A percentile compares a stretch with the other conserved stretches of the same genome.
Conservation (phyloP, 2,797 vertebrate genomes). For the Eutrigla gurnardus region DNA sequence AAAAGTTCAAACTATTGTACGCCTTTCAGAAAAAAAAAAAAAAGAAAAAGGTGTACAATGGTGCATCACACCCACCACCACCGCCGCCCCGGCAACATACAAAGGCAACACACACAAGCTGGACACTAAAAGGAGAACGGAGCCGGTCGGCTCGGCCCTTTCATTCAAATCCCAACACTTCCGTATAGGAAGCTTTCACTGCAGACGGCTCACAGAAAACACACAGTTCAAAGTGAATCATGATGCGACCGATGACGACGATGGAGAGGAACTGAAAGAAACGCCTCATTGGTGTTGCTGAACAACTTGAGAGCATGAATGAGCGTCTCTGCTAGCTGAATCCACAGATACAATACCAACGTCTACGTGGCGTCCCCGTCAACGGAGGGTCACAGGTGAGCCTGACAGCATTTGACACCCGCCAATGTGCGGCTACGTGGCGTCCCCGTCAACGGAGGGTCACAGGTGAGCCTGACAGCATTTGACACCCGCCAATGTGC, state of each 20-base stretch:
- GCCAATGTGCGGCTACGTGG: slow-evolving; percentile 30
- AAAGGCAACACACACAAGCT: slow-evolving; percentile 55
- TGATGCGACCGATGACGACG: slow-evolving; percentile 21
- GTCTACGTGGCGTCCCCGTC: slow-evolving; percentile 1
- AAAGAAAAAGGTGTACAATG: slow-evolving; percentile 63
- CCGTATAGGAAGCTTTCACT: slow-evolving; percentile 25
- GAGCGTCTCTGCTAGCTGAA: not conserved
- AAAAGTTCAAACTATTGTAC: slow-evolving; percentile 66
- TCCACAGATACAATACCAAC: not conserved
- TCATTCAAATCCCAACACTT: slow-evolving; percentile 49
- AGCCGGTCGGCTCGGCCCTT: slow-evolving; percentile 32
- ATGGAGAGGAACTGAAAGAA: slow-evolving; percentile 20
- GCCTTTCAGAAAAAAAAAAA: slow-evolving; percentile 22
- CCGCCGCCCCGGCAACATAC: slow-evolving; percentile 59
- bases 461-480: slow-evolving; percentile 75
- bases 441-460: slow-evolving; percentile 41
- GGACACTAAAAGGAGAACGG: slow-evolving; percentile 17
- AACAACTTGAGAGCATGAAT: not conserved
- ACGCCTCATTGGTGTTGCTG: not conserved
- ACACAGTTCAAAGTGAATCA: slow-evolving; percentile 9
- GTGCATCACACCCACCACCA: slow-evolving; percentile 57
- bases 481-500: slow-evolving; percentile 43
- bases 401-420: slow-evolving; percentile 58
- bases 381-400: slow-evolving; percentile 73
- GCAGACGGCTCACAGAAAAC: slow-evolving; percentile 21